Percentiles rank a stretch among this genome's conserved stretches.
phyloP scores from a whole-genome alignment of 2,113 vertebrate genomes.

The Hystrix cristata region DNA sequence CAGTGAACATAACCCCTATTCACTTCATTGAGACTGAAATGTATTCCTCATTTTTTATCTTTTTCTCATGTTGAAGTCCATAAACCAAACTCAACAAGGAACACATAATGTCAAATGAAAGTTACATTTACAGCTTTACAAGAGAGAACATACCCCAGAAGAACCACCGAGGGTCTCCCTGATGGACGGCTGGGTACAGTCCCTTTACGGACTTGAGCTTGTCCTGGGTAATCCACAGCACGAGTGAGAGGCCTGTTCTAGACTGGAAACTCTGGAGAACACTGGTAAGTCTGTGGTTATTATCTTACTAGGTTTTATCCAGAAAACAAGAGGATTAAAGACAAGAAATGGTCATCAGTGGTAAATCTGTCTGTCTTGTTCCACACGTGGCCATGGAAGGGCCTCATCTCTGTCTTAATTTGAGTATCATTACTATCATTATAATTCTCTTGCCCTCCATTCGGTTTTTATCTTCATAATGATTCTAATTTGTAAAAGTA shows the following conservation, averaged over 20 bases:
- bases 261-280: background rate
- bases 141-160: too few relatives aligned
- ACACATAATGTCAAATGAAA: background rate
- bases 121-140: background rate
- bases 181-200: too few relatives aligned
- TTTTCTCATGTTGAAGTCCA: background rate
- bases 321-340: background rate
- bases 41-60: background rate
- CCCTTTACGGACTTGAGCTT: background rate
- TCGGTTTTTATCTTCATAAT: background rate
- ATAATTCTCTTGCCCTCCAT: too few relatives aligned
- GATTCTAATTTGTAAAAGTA: background rate
- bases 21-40: background rate
- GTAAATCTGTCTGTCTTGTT: background rate
- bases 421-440: background rate
- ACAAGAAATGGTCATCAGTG: background rate
- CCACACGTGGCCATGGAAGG: background rate
- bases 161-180: background rate
- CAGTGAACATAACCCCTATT: background rate
- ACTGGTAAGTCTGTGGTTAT: background rate
- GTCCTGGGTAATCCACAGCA: background rate
- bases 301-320: background rate
- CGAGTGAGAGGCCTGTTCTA: background rate
- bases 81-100: background rate
- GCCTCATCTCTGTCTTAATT: background rate